phyloP scores from a whole-genome alignment of 2,888 invertebrate genomes.

The Polymixis flavicincta region DNA sequence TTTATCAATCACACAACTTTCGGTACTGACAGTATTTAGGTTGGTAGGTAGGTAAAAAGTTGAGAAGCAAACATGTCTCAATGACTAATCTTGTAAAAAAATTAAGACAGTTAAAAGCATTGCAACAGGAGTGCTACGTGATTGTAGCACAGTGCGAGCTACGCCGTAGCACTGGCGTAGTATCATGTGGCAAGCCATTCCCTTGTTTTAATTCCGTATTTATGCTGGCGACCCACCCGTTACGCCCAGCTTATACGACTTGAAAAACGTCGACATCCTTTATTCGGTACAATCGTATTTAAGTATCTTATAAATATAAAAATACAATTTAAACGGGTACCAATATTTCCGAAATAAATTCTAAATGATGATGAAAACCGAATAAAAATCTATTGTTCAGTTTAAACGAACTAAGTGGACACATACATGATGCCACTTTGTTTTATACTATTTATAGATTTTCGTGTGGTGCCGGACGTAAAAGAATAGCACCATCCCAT shows the following conservation, averaged over 20 bases:
- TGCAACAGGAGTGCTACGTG: not conserved
- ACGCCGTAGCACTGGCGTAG: conserved; percentile 44
- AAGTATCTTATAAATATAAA: not conserved
- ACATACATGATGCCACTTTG: not conserved
- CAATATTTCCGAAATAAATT: not conserved
- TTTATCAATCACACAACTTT: not conserved
- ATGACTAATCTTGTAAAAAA: too few relatives aligned
- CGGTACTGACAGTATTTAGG: not conserved
- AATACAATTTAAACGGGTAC: too few relatives aligned
- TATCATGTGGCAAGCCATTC: not conserved
- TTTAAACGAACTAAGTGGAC: too few relatives aligned
- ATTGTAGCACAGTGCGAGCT: conserved; percentile 17
- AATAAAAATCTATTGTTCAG: not conserved
- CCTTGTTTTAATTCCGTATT: not conserved
- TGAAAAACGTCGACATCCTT: not conserved
- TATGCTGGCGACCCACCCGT: not conserved
- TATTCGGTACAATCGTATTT: not conserved
- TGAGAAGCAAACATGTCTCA: not conserved
- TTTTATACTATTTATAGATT: not conserved
- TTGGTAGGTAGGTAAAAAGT: not conserved
- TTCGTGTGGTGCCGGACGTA: too few relatives aligned
- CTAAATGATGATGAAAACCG: not conserved
- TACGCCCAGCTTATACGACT: not conserved
- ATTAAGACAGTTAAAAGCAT: too few relatives aligned
- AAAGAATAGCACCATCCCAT: too few relatives aligned